Percentiles rank a stretch among this genome's conserved stretches.
Evolutionary conservation across 2,888 invertebrate genomes (phyloP).

Genomic region (Adineta ricciae): DNA sequence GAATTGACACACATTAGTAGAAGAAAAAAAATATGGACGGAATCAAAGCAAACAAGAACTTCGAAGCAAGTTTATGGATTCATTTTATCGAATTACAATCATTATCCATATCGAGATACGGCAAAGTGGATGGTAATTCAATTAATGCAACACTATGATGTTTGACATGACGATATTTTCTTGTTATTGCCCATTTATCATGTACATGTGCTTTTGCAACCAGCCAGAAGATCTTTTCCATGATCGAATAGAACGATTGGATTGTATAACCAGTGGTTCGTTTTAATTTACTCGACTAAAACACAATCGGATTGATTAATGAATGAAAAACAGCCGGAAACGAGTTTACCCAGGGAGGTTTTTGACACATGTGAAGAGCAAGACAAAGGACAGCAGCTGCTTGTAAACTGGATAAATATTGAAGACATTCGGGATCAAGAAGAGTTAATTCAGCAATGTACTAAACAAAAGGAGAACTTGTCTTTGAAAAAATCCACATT

Average conservation of each 20-base stretch:
- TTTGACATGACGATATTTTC: conserved; percentile 20
- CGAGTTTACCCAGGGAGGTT: background rate
- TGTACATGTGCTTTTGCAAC: background rate
- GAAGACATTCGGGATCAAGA: conserved; percentile 7
- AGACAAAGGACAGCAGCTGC: conserved; percentile 1
- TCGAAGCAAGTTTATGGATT: background rate
- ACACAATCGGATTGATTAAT: background rate
- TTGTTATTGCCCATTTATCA: conserved; percentile 22
- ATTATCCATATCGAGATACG: background rate
- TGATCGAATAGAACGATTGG: background rate
- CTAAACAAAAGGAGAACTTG: background rate
- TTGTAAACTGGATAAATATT: conserved; percentile 3
- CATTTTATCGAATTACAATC: background rate
- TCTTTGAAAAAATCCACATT: no score
- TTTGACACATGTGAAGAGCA: background rate
- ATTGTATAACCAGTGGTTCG: background rate
- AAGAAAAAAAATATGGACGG: background rate
- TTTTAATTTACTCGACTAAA: background rate
- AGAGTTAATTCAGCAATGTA: conserved; percentile 5
- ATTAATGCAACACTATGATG: conserved; percentile 12
- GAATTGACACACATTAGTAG: background rate
- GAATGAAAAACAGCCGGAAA: background rate
- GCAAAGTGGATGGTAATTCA: conserved; percentile 5
- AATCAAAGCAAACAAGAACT: background rate
- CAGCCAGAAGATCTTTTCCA: background rate